Conservation (phyloP, 2,113 vertebrate species). For the Phrynosoma blainvillii region DNA sequence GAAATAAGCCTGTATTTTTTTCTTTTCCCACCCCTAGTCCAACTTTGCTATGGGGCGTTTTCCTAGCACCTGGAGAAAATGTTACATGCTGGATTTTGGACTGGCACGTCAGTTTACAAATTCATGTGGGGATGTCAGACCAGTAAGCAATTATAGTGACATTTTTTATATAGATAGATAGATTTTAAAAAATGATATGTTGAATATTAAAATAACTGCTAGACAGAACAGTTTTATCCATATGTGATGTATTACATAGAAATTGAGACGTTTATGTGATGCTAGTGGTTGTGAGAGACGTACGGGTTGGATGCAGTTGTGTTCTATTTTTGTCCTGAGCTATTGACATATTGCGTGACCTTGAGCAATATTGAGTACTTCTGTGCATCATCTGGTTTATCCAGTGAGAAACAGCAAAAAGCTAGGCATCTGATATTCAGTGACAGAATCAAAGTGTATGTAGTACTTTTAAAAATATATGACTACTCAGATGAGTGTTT, state of each 20-base stretch:
- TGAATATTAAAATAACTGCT: not conserved
- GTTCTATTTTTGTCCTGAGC: slow-evolving; percentile 29
- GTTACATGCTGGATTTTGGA: slow-evolving; percentile 99
- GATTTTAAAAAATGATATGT: not conserved
- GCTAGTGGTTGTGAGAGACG: slow-evolving; percentile 18
- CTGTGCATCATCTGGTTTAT: not conserved
- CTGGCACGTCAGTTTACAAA: slow-evolving; percentile 98
- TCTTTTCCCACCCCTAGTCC: slow-evolving; percentile 80
- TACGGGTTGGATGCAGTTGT: not conserved
- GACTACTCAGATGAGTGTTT: not conserved
- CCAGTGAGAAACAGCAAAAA: slow-evolving; percentile 24
- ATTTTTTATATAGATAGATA: slow-evolving; percentile 28
- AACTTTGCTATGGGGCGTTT: slow-evolving; percentile 99
- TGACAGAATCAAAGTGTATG: slow-evolving; percentile 13
- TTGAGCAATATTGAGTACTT: slow-evolving; percentile 3
- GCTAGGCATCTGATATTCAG: slow-evolving; percentile 23
- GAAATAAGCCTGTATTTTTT: not conserved
- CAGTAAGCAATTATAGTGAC: slow-evolving; percentile 82
- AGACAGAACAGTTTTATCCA: slow-evolving; percentile 13
- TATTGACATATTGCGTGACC: not conserved
- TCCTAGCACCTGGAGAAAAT: slow-evolving; percentile 95
- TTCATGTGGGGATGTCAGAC: slow-evolving; percentile 97
- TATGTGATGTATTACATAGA: slow-evolving; percentile 8
- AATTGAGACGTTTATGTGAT: slow-evolving; percentile 21
- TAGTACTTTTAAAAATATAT: not conserved